phyloP scores from a whole-genome alignment of 2,888 invertebrate genomes.

The Stenolophus ochropezus region DNA sequence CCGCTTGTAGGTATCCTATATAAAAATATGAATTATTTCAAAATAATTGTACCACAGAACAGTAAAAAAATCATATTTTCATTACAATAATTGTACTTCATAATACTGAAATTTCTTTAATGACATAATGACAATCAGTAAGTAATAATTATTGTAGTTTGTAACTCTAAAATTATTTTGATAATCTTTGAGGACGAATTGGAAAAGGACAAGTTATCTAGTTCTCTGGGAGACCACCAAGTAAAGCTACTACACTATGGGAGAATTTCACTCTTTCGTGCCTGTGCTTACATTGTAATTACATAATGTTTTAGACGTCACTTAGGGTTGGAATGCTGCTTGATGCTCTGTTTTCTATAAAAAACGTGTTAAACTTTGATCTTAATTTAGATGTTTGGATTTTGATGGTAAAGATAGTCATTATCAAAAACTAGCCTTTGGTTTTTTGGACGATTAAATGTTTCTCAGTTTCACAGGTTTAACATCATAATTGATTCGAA shows the following conservation, averaged over 20 bases:
- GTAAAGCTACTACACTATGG: slow-evolving; percentile 7
- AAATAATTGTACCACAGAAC: too few species aligned
- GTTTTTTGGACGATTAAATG: background rate
- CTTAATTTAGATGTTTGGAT: slow-evolving; percentile 39
- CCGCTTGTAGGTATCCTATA: too few species aligned
- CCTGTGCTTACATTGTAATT: slow-evolving; percentile 21
- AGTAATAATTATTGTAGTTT: too few species aligned
- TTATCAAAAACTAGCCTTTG: background rate
- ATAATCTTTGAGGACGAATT: background rate
- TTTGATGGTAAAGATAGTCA: slow-evolving; percentile 5
- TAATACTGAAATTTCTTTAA: too few species aligned
- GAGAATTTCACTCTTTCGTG: slow-evolving; percentile 20
- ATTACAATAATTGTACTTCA: too few species aligned
- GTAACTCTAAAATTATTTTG: too few species aligned
- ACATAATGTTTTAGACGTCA: slow-evolving; percentile 24
- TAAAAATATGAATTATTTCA: too few species aligned
- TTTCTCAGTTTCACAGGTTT: slow-evolving; percentile 10
- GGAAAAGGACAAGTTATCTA: background rate
- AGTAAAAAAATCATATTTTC: too few species aligned
- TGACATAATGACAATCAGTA: too few species aligned
- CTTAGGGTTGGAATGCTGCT: slow-evolving; percentile 23
- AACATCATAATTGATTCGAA: slow-evolving; percentile 19
- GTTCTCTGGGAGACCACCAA: slow-evolving; percentile 23
- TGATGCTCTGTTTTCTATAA: background rate
- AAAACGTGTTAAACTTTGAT: slow-evolving; percentile 32